phyloP scores from a whole-genome alignment of 2,797 vertebrate genomes.

The Hypotaenidia philippensis region DNA sequence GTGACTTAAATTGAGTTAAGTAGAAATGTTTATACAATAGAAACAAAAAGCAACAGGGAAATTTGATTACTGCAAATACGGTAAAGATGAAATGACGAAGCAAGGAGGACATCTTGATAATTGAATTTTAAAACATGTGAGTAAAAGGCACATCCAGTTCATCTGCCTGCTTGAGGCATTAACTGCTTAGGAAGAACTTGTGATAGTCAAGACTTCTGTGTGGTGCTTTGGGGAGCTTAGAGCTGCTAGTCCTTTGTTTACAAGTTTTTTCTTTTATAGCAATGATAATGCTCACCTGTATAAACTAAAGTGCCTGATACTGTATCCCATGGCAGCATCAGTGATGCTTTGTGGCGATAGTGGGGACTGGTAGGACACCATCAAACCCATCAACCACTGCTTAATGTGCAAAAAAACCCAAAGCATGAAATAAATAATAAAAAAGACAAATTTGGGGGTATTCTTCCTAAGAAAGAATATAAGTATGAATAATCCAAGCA shows the following conservation, averaged over 20 bases:
- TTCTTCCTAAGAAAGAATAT: not conserved
- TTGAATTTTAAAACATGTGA: not conserved
- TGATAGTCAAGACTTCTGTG: not conserved
- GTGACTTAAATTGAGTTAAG: not conserved
- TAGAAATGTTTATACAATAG: not conserved
- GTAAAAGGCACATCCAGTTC: not conserved
- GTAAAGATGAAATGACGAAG: not conserved
- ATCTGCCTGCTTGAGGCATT: not conserved
- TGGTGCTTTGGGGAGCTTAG: not conserved
- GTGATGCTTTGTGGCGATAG: not conserved
- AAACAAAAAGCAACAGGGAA: conserved; percentile 4
- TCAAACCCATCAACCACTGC: rapidly evolving
- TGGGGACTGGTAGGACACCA: not conserved
- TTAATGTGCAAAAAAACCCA: not conserved
- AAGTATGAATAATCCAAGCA: not conserved
- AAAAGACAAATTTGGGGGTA: rapidly evolving
- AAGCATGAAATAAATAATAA: not conserved
- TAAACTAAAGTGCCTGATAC: not conserved
- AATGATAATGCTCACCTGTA: not conserved
- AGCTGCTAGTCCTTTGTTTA: not conserved
- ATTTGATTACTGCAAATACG: not conserved
- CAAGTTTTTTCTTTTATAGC: not conserved
- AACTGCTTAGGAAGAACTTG: not conserved
- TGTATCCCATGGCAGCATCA: not conserved
- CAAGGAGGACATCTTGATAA: not conserved